Evolutionary conservation across 1,140 invertebrate genomes (phyloP).

Genomic region (Listronotus oregonensis): DNA sequence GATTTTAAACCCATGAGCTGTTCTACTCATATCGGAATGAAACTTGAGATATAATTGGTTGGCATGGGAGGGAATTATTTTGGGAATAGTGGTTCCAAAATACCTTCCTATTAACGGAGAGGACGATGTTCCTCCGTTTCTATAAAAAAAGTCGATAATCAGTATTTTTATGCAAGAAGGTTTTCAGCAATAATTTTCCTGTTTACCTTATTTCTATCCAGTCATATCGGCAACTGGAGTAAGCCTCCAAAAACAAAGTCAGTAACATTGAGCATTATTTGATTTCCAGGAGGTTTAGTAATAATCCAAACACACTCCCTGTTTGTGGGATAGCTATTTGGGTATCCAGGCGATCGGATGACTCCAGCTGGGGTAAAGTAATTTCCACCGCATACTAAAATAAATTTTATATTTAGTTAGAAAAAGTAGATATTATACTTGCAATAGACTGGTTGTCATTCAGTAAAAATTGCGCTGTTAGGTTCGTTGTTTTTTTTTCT

Average conservation of each 20-base stretch:
- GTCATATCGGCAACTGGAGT: constrained; percentile 68
- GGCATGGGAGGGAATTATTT: constrained; percentile 67
- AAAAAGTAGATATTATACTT: too few relatives aligned
- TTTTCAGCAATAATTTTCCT: not conserved
- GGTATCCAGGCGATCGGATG: constrained; percentile 76
- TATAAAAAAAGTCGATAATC: constrained; percentile 48
- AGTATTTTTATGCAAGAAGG: too few relatives aligned
- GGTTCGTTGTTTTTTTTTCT: too few relatives aligned
- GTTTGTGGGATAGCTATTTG: constrained; percentile 67
- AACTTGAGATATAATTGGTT: constrained; percentile 75
- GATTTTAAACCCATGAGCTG: constrained; percentile 69
- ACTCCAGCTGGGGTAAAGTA: constrained; percentile 69
- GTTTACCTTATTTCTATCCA: constrained; percentile 78
- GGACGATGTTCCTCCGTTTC: constrained; percentile 70
- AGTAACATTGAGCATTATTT: constrained; percentile 74
- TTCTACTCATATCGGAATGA: constrained; percentile 65
- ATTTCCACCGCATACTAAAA: constrained; percentile 75
- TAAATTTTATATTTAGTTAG: too few relatives aligned
- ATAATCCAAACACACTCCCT: constrained; percentile 79
- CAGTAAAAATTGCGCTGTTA: too few relatives aligned
- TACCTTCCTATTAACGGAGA: constrained; percentile 75
- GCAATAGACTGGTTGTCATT: too few relatives aligned
- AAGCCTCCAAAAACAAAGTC: constrained; percentile 63
- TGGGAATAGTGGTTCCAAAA: constrained; percentile 67
- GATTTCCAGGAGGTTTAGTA: constrained; percentile 66